Evolutionary conservation across 2,888 invertebrate species (phyloP).

Genomic region (Empis livida): DNA sequence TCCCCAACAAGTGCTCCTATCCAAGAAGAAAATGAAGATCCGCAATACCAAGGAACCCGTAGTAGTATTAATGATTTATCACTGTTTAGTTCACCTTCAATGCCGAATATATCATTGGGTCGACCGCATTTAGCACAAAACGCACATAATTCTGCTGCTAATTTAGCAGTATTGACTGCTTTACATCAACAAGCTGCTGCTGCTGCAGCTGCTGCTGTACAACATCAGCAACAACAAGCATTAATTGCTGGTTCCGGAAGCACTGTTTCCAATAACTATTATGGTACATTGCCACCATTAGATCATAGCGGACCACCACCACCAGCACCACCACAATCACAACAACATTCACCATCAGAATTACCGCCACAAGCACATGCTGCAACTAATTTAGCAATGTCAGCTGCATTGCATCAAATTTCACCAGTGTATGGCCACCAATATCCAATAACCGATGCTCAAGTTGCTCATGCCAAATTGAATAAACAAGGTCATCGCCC

Average conservation of each 20-base stretch:
- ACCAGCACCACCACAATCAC: constrained; percentile 48
- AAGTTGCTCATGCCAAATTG: constrained; percentile 52
- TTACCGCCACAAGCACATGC: constrained; percentile 32
- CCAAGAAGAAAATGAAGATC: constrained; percentile 69
- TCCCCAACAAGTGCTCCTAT: constrained; percentile 59
- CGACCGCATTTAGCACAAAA: constrained; percentile 50
- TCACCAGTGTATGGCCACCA: constrained; percentile 24
- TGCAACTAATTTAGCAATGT: constrained; percentile 20
- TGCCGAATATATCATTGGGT: constrained; percentile 93
- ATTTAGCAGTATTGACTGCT: constrained; percentile 29
- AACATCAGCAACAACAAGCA: constrained; percentile 7
- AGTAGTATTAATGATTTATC: constrained; percentile 60
- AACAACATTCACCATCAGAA: constrained; percentile 18
- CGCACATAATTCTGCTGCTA: constrained; percentile 23
- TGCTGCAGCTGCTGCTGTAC: background rate
- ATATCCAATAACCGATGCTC: constrained; percentile 48
- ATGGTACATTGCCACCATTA: constrained; percentile 26
- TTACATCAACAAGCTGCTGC: constrained; percentile 25
- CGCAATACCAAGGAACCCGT: constrained; percentile 47
- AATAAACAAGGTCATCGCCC: constrained; percentile 64
- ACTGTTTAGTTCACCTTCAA: constrained; percentile 87
- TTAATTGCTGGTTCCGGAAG: constrained; percentile 24
- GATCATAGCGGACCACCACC: constrained; percentile 19
- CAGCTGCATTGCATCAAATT: constrained; percentile 16
- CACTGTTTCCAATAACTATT: constrained; percentile 15